Conservation (phyloP, 2,797 vertebrate species). For the Nyctalus aviator region DNA sequence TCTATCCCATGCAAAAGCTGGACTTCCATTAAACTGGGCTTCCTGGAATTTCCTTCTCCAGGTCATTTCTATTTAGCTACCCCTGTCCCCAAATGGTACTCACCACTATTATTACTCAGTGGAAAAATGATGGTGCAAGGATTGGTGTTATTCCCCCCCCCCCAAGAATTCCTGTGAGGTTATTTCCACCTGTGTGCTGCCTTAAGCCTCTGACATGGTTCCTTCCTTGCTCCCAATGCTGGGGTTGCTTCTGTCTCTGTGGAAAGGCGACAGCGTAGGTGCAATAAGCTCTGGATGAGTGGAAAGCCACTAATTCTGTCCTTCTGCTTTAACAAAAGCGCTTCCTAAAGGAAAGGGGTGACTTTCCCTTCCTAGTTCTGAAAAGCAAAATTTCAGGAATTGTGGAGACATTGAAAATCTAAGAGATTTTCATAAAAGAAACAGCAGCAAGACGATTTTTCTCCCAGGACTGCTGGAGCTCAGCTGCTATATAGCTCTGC, state of each 20-base stretch:
- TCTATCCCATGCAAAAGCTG: neutral
- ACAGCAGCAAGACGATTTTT: slow-evolving; percentile 12
- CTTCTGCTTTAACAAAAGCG: neutral
- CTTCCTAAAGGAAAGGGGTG: neutral
- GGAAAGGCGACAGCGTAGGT: neutral
- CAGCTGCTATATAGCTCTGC: neutral
- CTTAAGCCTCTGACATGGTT: neutral
- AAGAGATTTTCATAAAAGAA: slow-evolving; percentile 62
- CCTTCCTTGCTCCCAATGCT: neutral
- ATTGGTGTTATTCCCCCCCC: neutral
- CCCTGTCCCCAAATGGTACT: neutral
- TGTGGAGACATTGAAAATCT: neutral
- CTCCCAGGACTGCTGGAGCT: slow-evolving; percentile 19
- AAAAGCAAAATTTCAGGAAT: slow-evolving; percentile 39
- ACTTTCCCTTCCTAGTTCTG: neutral
- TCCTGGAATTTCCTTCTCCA: neutral
- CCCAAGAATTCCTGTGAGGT: neutral
- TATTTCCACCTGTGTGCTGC: neutral
- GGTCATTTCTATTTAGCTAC: neutral
- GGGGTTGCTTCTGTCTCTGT: neutral
- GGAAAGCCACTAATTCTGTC: neutral
- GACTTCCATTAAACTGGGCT: neutral
- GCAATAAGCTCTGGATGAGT: neutral
- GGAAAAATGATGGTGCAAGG: neutral
- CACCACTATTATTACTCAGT: neutral